phyloP scores from a whole-genome alignment of 2,113 vertebrate species.

The Carettochelys insculpta region DNA sequence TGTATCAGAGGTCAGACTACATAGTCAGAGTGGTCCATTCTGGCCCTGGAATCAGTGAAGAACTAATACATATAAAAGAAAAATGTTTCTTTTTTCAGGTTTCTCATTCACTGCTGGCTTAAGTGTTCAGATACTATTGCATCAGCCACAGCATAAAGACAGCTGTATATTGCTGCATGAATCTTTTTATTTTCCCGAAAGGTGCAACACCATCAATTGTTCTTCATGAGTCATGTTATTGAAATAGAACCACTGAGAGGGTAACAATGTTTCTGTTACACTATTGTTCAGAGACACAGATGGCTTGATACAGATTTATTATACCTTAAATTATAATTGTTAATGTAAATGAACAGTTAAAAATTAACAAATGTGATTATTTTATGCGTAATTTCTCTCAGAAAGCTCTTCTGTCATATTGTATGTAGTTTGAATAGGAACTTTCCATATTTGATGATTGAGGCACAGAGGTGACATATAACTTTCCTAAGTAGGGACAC shows the following conservation, averaged over 20 bases:
- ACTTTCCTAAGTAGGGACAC: not conserved
- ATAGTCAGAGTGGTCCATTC: not conserved
- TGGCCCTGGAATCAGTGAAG: not conserved
- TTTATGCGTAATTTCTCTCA: no score
- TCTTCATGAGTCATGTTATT: not conserved
- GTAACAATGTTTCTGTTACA: not conserved
- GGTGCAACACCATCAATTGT: not conserved
- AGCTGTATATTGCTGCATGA: not conserved
- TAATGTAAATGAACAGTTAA: slow-evolving; percentile 14
- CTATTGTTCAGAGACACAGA: not conserved
- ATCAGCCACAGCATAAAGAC: not conserved
- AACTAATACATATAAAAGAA: not conserved
- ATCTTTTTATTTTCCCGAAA: not conserved
- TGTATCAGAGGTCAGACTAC: not conserved
- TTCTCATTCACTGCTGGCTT: not conserved
- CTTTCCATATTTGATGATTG: slow-evolving; percentile 5
- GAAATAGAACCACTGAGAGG: not conserved
- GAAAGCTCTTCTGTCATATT: not conserved
- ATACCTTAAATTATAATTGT: slow-evolving; percentile 13
- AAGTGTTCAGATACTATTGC: not conserved
- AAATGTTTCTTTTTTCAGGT: not conserved
- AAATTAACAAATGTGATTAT: no score
- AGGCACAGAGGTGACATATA: not conserved
- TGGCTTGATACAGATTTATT: slow-evolving; percentile 20
- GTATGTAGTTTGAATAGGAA: slow-evolving; percentile 5